Percentiles rank a stretch among this genome's conserved stretches.
Evolutionary conservation across 2,797 vertebrate genomes (phyloP).

Genomic region (Pseudopleuronectes americanus): DNA sequence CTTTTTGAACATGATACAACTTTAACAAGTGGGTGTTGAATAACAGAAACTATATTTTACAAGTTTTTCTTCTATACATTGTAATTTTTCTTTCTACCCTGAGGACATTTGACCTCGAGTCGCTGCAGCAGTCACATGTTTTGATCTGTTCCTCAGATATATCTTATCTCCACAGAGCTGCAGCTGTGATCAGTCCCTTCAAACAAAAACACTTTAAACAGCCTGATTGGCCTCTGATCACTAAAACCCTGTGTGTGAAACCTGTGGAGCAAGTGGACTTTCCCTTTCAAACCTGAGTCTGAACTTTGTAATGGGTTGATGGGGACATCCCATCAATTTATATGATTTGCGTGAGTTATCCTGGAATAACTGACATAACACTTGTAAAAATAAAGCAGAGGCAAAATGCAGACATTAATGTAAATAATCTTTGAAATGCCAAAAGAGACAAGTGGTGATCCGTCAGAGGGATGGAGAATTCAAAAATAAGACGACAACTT

Average conservation of each 20-base stretch:
- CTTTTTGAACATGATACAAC: constrained; percentile 8
- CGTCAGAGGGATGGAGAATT: too few relatives aligned
- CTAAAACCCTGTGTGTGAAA: constrained; percentile 1
- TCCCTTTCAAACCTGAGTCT: constrained; percentile 18
- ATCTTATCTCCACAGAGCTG: constrained; percentile 35
- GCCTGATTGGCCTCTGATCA: neutral
- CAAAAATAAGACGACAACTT: too few relatives aligned
- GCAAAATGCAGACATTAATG: too few relatives aligned
- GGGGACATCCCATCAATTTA: too few relatives aligned
- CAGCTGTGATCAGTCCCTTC: constrained; percentile 53
- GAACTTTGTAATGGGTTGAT: constrained; percentile 29
- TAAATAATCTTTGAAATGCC: too few relatives aligned
- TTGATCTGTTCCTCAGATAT: constrained; percentile 34
- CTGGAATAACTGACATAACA: too few relatives aligned
- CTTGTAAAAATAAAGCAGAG: too few relatives aligned
- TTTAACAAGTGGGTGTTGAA: constrained; percentile 12
- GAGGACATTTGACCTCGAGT: constrained; percentile 7
- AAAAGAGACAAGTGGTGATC: too few relatives aligned
- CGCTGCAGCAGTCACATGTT: constrained; percentile 12
- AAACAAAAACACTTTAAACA: neutral
- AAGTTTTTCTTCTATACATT: too few relatives aligned
- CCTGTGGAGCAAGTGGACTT: neutral
- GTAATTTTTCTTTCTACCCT: too few relatives aligned
- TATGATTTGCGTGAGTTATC: too few relatives aligned
- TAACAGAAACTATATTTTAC: constrained; percentile 17